Percentiles rank a stretch among this genome's conserved stretches.
These are phyloP conservation scores for Champsocephalus esox DNA, from an alignment of 2,797 vertebrate species.

Conservation along the genomic window DNA sequence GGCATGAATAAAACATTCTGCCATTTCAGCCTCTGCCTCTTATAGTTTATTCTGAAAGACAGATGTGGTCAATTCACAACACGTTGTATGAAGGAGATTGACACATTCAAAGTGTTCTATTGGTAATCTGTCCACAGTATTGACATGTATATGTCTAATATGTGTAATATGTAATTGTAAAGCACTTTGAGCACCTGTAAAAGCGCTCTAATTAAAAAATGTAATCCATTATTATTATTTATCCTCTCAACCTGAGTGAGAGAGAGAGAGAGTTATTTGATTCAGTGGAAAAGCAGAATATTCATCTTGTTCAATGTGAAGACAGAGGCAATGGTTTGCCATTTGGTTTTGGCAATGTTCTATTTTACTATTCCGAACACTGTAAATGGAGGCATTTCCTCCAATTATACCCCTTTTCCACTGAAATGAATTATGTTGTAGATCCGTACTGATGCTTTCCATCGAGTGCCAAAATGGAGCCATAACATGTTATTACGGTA, in stretches of 20 bases:
- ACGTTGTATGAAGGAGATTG: background rate
- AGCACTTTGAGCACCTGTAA: too few relatives aligned
- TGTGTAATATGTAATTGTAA: too few relatives aligned
- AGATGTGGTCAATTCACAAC: background rate
- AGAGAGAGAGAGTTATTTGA: background rate
- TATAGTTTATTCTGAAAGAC: background rate
- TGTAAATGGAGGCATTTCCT: constrained; percentile 1
- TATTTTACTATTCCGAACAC: constrained; percentile 13
- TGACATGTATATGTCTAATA: too few relatives aligned
- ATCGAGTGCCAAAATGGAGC: too few relatives aligned
- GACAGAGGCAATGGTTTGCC: constrained; percentile 28
- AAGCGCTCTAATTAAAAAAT: too few relatives aligned
- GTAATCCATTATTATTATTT: too few relatives aligned
- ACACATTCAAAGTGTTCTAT: background rate
- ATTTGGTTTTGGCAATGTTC: background rate
- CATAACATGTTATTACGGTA: too few relatives aligned
- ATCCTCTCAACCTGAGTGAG: background rate
- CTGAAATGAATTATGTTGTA: too few relatives aligned
- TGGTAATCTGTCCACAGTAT: background rate
- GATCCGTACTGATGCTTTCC: too few relatives aligned
- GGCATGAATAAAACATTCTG: constrained; percentile 43
- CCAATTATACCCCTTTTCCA: too few relatives aligned
- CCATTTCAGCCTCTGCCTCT: background rate
- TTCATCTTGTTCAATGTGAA: constrained; percentile 14
- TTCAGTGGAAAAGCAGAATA: constrained; percentile 23